A percentile compares a stretch with the other conserved stretches of the same genome.
phyloP scores from a whole-genome alignment of 1,140 invertebrate species.

The Heterodera schachtii region DNA sequence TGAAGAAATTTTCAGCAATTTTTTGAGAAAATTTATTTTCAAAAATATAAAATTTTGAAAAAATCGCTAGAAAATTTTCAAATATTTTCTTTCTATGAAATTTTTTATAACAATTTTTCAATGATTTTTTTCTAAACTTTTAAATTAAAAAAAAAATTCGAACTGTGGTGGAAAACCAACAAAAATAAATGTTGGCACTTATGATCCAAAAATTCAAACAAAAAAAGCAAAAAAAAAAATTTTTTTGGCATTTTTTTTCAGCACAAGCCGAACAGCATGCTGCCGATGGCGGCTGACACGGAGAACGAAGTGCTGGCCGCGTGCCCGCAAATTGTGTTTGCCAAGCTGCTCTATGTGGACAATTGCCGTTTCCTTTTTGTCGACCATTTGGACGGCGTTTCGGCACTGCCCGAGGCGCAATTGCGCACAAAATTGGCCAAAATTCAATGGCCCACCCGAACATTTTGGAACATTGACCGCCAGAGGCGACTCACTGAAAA shows the following conservation, averaged over 20 bases:
- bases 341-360: constrained; percentile 18
- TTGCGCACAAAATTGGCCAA: constrained; percentile 19
- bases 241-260: not conserved
- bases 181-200: no score
- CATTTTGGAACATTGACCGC: constrained; percentile 9
- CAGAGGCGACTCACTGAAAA: not conserved
- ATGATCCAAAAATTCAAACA: no score
- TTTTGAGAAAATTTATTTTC: no score
- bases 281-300: constrained; percentile 25
- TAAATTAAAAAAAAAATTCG: no score
- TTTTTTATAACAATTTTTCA: no score
- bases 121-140: no score
- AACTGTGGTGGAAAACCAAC: no score
- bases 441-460: constrained; percentile 32
- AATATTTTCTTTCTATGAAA: not conserved
- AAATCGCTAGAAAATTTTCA: not conserved
- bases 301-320: constrained; percentile 8
- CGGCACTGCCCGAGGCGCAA: not conserved
- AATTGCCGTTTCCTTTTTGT: constrained; percentile 29
- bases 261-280: constrained; percentile 30
- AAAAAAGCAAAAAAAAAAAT: not conserved
- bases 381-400: constrained; percentile 2
- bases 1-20: no score
- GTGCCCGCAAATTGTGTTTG: constrained; percentile 28
- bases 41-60: no score